These are phyloP conservation scores for Psittacara wagleri DNA, from an alignment of 2,113 vertebrate genomes.

Conservation along the genomic window DNA sequence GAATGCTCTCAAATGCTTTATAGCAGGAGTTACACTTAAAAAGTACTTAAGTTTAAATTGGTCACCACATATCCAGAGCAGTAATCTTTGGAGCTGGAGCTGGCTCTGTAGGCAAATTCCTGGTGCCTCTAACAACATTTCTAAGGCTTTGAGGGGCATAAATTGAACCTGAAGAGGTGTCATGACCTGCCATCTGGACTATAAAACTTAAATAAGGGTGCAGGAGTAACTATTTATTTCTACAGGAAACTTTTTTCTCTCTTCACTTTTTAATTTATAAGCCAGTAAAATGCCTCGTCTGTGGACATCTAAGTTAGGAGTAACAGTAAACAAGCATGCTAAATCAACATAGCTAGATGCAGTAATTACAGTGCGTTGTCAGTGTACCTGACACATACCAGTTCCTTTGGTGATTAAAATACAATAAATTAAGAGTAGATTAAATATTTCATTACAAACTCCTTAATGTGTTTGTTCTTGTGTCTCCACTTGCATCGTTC, in stretches of 20 bases:
- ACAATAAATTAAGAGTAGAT: not conserved
- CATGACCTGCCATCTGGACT: not conserved
- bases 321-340: not conserved
- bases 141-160: constrained; percentile 12
- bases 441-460: not conserved
- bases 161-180: constrained; percentile 40
- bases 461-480: not conserved
- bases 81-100: not conserved
- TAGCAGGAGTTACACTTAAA: constrained; percentile 1
- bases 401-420: constrained; percentile 8
- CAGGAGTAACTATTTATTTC: not conserved
- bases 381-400: not conserved
- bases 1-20: constrained; percentile 36
- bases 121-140: constrained; percentile 16
- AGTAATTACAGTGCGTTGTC: not conserved
- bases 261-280: not conserved
- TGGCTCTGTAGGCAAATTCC: constrained; percentile 29
- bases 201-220: not conserved
- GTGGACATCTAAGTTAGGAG: not conserved
- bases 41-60: constrained; percentile 20
- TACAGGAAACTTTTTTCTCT: not conserved
- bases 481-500: not conserved
- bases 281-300: not conserved
- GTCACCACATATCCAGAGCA: not conserved
- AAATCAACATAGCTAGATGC: not conserved